Base-by-base conservation (phyloP, 2,888 invertebrate species). In the Eristalis arbustorum region DNA sequence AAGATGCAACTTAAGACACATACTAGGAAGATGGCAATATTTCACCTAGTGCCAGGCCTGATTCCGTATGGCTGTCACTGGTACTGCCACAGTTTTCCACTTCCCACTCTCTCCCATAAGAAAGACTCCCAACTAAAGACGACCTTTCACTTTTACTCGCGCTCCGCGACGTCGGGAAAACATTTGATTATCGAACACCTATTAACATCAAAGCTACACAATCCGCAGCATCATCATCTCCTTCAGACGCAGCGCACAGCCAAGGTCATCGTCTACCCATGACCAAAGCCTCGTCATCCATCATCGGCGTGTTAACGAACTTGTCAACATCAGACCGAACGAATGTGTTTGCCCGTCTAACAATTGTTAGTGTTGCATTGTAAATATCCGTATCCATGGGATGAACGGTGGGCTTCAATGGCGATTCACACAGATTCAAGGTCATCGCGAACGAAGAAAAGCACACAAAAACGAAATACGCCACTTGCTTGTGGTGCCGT, bases 231-330 rank as follows among this genome's bases (percentile, higher is more conserved):
- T 49, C 49, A 49, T 49, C 18, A 10, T 49, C 49, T 42, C 42
- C 42, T 49, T 18, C 18, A 62, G 61, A 28, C n/a, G 14, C 28
- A 59, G 31, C n/a, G n/a, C 59, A 61, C n/a, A 18, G 14, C 28
- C 62, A 18, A 62, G 31, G 25, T 62, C 61, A 31, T 62, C 57
- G 34, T 68, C 68, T 34, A 0, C 8, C 22, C 28, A 68, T 31
- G 68, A 68, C 11, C 56, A n/a, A 42, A 18, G 49, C 49, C 49
- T 18, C 49, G 14, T 49, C 67, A 67, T 56, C 49, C 31, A 10
- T 67, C 31, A 67, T 49, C 49, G 49, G 31, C 31, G n/a, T 68
- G 68, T 68, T 68, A 68, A 68, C 68, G 56, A 68, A 34, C 68
- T 68, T 57, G 56, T 68, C 68, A 68, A 57, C 67, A 68, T 28